A percentile compares a stretch with the other conserved stretches of the same genome.
phyloP scores from a whole-genome alignment of 2,888 invertebrate species.

The Zygaena filipendulae region DNA sequence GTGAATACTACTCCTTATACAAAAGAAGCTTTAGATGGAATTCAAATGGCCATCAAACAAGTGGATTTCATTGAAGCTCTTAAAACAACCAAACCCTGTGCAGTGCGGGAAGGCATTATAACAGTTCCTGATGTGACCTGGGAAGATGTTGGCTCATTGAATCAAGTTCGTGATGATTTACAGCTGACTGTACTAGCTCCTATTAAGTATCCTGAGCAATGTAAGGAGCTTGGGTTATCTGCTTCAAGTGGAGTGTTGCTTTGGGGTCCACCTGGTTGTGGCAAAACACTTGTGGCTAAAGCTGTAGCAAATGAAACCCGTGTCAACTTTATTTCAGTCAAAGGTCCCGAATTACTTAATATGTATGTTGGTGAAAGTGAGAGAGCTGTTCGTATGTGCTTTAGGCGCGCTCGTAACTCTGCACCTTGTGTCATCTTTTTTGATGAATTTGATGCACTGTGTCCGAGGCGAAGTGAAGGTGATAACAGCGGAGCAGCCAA shows the following conservation, averaged over 20 bases:
- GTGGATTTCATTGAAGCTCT: conserved; percentile 83
- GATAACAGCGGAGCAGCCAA: conserved; percentile 78
- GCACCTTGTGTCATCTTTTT: conserved; percentile 99
- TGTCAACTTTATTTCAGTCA: conserved; percentile 98
- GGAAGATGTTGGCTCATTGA: conserved; percentile 95
- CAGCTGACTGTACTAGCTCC: conserved; percentile 93
- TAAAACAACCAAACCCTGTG: conserved; percentile 88
- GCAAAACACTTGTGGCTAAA: conserved; percentile 96
- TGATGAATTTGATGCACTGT: conserved; percentile 96
- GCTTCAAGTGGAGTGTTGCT: conserved; percentile 91
- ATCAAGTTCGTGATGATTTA: conserved; percentile 87
- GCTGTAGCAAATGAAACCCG: conserved; percentile 99
- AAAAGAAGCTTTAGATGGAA: conserved; percentile 68
- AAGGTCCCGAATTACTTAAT: conserved; percentile 97
- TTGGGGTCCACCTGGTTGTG: conserved; percentile 97
- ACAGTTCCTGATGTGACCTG: conserved; percentile 98
- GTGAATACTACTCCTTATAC: conserved; percentile 74
- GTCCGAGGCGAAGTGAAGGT: conserved; percentile 86
- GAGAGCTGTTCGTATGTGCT: conserved; percentile 94
- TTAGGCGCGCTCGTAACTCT: conserved; percentile 93
- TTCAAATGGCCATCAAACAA: conserved; percentile 77
- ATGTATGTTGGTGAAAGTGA: conserved; percentile 99
- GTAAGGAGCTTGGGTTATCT: conserved; percentile 80
- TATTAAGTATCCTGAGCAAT: conserved; percentile 85
- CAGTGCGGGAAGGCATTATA: conserved; percentile 96